A percentile compares a stretch with the other conserved stretches of the same genome.
These are phyloP conservation scores for Sciurus carolinensis DNA, from an alignment of 2,797 vertebrate species.

Conservation along the genomic window DNA sequence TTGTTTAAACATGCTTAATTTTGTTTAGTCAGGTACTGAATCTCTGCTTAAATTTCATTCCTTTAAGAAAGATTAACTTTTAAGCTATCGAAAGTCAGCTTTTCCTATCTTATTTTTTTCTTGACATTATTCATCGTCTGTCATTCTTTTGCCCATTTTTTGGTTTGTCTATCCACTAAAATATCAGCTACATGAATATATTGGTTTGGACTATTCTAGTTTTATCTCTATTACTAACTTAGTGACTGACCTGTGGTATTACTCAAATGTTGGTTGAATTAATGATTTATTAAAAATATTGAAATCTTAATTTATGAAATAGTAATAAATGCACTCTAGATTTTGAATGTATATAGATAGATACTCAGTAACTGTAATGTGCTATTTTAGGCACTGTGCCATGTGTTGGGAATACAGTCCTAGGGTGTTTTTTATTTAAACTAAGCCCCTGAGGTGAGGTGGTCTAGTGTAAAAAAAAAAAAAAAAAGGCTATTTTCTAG, in stretches of 20 bases:
- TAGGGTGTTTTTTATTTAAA: slow-evolving; percentile 26
- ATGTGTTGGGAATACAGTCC: neutral
- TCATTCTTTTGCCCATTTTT: slow-evolving; percentile 25
- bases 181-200: neutral
- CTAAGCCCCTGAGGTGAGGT: neutral
- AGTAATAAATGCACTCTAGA: neutral
- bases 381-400: neutral
- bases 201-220: neutral
- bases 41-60: neutral
- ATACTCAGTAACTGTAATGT: neutral
- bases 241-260: neutral
- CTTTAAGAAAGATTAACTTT: slow-evolving; percentile 16
- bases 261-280: slow-evolving; percentile 19
- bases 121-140: neutral
- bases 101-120: neutral
- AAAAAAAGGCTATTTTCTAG: slow-evolving; percentile 45
- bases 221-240: neutral
- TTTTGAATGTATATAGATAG: neutral
- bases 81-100: slow-evolving; percentile 32
- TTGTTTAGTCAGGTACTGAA: slow-evolving; percentile 15
- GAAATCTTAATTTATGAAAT: slow-evolving; percentile 51
- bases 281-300: neutral
- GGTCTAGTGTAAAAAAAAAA: neutral
- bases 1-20: slow-evolving; percentile 19
- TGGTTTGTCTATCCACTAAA: neutral